Evolutionary conservation across 2,797 vertebrate genomes (phyloP), one percentile per base, ranked within the genome.

Genomic region (Esox lucius): DNA sequence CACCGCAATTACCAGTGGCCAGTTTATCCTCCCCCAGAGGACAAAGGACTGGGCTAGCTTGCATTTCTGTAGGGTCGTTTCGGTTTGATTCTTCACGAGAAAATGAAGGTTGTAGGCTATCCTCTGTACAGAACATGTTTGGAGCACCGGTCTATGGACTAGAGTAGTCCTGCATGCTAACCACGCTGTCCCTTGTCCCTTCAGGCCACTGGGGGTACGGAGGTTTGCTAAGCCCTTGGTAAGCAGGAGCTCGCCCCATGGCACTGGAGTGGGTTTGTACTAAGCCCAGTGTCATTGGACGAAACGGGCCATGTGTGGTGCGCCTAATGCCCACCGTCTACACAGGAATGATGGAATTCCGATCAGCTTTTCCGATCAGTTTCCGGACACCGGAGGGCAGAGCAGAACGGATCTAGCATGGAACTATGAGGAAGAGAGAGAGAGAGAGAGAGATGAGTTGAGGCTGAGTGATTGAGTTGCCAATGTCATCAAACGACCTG

Each of bases 231-330:
- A 70, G 68, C 26, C 46, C 24, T 7, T 15, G 26, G 24, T 59
- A 56, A 56, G 28, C 31, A 59, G 28, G 16, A 35, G 51, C 11
- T 6, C 17, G 49, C 31, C 51, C 31, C 31, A n/a, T 28, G 19
- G 70, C 51, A n/a, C 39, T 35, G 39, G 26, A 31, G 15, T 28
- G 67, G 66, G 35, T 59, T 62, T 42, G 33, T 7, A 59, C 19
- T 69, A 75, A 75, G 66, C 51, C 49, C 73, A 59, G 33, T 68
- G 66, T 53, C 66, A 68, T 69, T 12, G 13, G 56, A 70, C 42
- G 68, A 22, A 75, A 11, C 67, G 42, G 9, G 42, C 9, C 11
- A 61, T 31, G 61, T 24, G 67, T 26, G 39, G 8, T 22, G 35
- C 5, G 39, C 3, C 67, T 17, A 68, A 46, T 13, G 22, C 56